These are phyloP conservation scores for Euwallacea fornicatus DNA, from an alignment of 1,140 invertebrate genomes.

Conservation along the genomic window DNA sequence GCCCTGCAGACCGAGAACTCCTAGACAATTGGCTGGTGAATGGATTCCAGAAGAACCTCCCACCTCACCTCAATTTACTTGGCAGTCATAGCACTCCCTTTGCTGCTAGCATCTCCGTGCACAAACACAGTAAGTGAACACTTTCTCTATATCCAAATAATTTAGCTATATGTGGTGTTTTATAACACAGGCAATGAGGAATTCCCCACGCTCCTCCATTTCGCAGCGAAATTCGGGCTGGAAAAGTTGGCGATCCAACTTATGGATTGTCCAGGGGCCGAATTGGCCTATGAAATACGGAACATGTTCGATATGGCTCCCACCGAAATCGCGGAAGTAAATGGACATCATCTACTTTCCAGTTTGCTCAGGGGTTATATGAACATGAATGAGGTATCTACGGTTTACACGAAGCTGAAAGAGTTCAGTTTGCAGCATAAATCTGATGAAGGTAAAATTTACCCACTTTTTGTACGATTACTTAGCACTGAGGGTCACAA, in stretches of 20 bases:
- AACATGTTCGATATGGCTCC: slow-evolving; percentile 79
- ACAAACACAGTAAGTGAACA: slow-evolving; percentile 49
- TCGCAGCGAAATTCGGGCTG: slow-evolving; percentile 82
- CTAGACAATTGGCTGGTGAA: slow-evolving; percentile 79
- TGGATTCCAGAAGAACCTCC: slow-evolving; percentile 78
- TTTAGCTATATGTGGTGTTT: background rate
- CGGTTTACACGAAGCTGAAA: slow-evolving; percentile 81
- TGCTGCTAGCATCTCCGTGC: slow-evolving; percentile 50
- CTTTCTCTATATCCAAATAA: background rate
- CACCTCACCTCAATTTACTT: slow-evolving; percentile 76
- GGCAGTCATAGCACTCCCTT: slow-evolving; percentile 57
- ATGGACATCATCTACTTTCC: slow-evolving; percentile 69
- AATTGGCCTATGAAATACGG: slow-evolving; percentile 73
- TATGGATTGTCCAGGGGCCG: slow-evolving; percentile 81
- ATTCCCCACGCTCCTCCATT: slow-evolving; percentile 85
- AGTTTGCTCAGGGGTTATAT: slow-evolving; percentile 75
- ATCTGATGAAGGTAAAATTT: slow-evolving; percentile 54
- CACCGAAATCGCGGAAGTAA: slow-evolving; percentile 75
- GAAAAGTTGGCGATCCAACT: slow-evolving; percentile 80
- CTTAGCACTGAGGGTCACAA: too few species aligned
- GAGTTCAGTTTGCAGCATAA: slow-evolving; percentile 66
- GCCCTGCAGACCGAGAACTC: slow-evolving; percentile 72
- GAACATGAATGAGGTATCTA: slow-evolving; percentile 77
- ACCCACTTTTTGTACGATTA: background rate
- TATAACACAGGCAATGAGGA: slow-evolving; percentile 68